phyloP scores from a whole-genome alignment of 2,888 invertebrate species.

The Volucella inflata region DNA sequence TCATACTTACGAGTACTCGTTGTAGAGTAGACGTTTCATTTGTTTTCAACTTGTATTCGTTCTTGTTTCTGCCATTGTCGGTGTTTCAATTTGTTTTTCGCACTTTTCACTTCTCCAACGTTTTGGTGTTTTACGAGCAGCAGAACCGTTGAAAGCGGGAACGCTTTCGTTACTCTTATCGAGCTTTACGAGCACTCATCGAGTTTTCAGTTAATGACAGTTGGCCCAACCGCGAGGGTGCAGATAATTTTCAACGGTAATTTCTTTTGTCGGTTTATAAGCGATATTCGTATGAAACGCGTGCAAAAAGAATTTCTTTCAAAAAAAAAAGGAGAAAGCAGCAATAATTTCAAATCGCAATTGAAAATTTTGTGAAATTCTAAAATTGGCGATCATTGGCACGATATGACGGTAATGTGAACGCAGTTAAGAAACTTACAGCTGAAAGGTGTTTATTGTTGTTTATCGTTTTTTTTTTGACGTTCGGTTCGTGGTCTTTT shows the following conservation, averaged over 20 bases:
- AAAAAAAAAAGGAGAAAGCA: neutral
- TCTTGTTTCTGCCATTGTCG: conserved; percentile 7
- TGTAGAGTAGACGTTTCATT: neutral
- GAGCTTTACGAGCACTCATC: conserved; percentile 17
- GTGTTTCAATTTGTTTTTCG: conserved; percentile 1
- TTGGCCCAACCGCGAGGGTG: conserved; percentile 52
- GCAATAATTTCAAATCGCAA: neutral
- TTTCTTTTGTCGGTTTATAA: conserved; percentile 3
- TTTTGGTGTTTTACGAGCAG: neutral
- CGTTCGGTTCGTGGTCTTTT: neutral
- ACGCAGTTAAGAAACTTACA: neutral
- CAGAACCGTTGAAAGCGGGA: conserved; percentile 5
- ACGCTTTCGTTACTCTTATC: conserved; percentile 45
- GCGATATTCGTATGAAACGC: conserved; percentile 12
- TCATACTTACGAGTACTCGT: neutral
- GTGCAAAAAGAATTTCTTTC: neutral
- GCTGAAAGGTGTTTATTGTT: neutral
- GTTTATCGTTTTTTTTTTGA: conserved; percentile 4
- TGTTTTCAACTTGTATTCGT: conserved; percentile 34
- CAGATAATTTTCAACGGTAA: conserved; percentile 6
- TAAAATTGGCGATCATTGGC: neutral
- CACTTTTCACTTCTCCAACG: conserved; percentile 1
- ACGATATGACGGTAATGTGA: conserved; percentile 25
- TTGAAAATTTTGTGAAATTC: neutral
- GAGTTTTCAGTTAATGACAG: conserved; percentile 58